A percentile compares a stretch with the other conserved stretches of the same genome.
Conservation (phyloP, 1,140 invertebrate species). For the Tachypleus tridentatus region DNA sequence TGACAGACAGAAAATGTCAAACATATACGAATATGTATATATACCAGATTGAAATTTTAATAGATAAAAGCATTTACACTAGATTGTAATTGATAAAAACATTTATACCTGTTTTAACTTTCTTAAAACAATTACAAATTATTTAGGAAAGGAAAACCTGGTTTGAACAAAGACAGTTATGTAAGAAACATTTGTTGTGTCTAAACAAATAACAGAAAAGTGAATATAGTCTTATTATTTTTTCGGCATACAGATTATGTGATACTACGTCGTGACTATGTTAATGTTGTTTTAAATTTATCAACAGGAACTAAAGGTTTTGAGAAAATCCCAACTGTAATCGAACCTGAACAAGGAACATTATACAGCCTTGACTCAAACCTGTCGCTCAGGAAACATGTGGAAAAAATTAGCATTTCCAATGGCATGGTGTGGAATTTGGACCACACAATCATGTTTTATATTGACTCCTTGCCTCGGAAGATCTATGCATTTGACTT, state of each 20-base stretch:
- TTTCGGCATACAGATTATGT: too few species aligned
- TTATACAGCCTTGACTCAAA: constrained; percentile 30
- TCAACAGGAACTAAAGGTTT: too few species aligned
- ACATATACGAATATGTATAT: background rate
- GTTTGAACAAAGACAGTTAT: too few species aligned
- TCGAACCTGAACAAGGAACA: constrained; percentile 11
- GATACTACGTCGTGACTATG: too few species aligned
- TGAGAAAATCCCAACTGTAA: too few species aligned
- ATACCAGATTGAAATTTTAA: background rate
- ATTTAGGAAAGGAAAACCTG: too few species aligned
- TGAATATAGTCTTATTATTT: too few species aligned
- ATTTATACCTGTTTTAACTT: background rate
- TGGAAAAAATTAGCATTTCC: constrained; percentile 43
- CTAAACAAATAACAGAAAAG: too few species aligned
- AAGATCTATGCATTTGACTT: background rate
- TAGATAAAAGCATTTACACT: background rate
- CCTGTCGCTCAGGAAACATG: constrained; percentile 8
- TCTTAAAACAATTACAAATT: too few species aligned
- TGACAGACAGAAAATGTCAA: background rate
- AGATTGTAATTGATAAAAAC: background rate
- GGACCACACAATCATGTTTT: constrained; percentile 44
- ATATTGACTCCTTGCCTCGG: constrained; percentile 34
- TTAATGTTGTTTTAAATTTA: too few species aligned
- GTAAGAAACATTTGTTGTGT: too few species aligned
- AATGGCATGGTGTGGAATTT: constrained; percentile 70